Conservation (phyloP, 1,140 invertebrate species). For the Euschistus heros region DNA sequence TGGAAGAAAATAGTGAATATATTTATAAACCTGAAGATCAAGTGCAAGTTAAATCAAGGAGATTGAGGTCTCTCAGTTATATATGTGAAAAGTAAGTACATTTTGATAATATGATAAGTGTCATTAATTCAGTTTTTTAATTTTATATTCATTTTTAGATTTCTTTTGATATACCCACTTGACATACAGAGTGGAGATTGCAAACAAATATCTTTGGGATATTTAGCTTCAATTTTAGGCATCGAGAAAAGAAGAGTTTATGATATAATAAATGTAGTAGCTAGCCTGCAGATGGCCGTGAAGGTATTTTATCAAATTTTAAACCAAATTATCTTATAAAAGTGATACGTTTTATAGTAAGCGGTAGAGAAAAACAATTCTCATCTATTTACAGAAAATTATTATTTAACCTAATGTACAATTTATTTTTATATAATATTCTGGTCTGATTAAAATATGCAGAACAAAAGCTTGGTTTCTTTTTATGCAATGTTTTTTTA, state of each 20-base stretch:
- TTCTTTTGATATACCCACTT: slow-evolving; percentile 37
- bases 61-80: slow-evolving; percentile 46
- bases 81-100: slow-evolving; percentile 44
- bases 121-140: not conserved
- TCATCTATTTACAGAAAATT: not conserved
- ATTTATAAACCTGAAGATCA: not conserved
- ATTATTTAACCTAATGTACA: too few relatives aligned
- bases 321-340: not conserved
- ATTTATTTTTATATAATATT: too few relatives aligned
- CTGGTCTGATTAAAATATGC: too few relatives aligned
- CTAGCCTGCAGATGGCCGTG: slow-evolving; percentile 57
- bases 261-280: slow-evolving; percentile 65
- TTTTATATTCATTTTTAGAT: not conserved
- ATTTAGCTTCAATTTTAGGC: slow-evolving; percentile 41
- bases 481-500: too few relatives aligned
- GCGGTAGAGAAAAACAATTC: not conserved
- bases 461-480: too few relatives aligned
- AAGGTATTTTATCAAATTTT: slow-evolving; percentile 30
- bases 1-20: slow-evolving; percentile 2
- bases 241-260: slow-evolving; percentile 60
- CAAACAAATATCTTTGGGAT: slow-evolving; percentile 43
- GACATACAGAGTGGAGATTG: slow-evolving; percentile 32
- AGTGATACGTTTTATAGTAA: not conserved
- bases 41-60: slow-evolving; percentile 31
- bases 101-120: not conserved